Percentiles rank a stretch among this genome's conserved stretches.
phyloP scores from a whole-genome alignment of 2,113 vertebrate species.

The Gymnogyps californianus region DNA sequence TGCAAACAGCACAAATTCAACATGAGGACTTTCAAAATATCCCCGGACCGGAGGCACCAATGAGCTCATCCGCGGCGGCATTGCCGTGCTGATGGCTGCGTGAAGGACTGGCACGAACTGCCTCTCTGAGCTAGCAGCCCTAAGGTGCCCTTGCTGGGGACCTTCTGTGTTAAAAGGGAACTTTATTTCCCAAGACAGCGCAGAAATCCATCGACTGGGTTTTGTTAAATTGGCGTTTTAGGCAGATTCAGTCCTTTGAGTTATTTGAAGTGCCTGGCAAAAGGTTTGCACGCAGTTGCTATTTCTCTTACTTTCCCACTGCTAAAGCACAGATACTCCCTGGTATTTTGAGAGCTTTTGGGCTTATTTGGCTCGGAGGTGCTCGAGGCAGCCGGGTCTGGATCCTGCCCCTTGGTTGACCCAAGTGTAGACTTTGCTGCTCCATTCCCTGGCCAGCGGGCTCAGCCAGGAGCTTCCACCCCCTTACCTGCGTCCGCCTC shows the following conservation, averaged over 20 bases:
- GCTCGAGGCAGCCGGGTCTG: accelerated
- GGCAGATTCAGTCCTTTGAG: background rate
- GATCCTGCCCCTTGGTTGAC: accelerated
- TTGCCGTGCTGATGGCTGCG: accelerated
- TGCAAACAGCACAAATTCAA: background rate
- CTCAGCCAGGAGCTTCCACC: background rate
- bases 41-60: accelerated
- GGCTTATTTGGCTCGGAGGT: accelerated
- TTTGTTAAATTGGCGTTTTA: accelerated
- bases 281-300: accelerated
- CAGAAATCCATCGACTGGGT: accelerated
- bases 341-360: too few species aligned
- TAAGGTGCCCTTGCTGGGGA: background rate
- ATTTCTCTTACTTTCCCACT: accelerated
- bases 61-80: background rate
- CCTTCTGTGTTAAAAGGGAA: accelerated
- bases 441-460: background rate
- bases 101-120: background rate
- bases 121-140: background rate
- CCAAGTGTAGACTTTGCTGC: background rate
- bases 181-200: accelerated
- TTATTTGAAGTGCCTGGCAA: accelerated
- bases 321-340: accelerated
- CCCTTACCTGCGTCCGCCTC: background rate
- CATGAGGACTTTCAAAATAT: accelerated